Percentiles rank a stretch among this genome's conserved stretches.
phyloP scores from a whole-genome alignment of 2,888 invertebrate species.

The Plusia festucae region DNA sequence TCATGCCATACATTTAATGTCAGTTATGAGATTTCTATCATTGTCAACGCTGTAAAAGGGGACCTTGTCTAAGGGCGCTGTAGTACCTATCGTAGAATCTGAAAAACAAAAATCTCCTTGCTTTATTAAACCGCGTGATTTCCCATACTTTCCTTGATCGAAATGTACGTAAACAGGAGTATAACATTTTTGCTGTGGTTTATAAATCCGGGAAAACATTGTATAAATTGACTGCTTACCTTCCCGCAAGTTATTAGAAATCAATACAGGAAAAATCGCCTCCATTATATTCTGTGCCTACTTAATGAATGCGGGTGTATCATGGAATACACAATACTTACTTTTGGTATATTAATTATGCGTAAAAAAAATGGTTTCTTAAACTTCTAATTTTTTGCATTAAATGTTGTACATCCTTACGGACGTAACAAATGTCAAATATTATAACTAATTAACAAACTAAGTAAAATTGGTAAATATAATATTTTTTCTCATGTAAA shows the following conservation, averaged over 20 bases:
- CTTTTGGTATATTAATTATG: too few species aligned
- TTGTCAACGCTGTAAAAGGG: too few species aligned
- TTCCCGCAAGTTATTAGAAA: conserved; percentile 26
- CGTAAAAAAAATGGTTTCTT: too few species aligned
- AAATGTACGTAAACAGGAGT: not conserved
- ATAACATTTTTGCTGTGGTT: not conserved
- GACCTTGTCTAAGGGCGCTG: too few species aligned
- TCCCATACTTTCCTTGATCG: not conserved
- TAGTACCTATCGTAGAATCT: not conserved
- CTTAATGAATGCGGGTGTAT: conserved; percentile 2
- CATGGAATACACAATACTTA: not conserved
- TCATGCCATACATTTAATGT: too few species aligned
- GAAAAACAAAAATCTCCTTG: not conserved
- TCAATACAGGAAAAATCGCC: conserved; percentile 43
- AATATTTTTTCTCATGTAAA: conserved; percentile 12
- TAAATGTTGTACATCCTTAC: too few species aligned
- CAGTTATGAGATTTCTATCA: too few species aligned
- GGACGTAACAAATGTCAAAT: not conserved
- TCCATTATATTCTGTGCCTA: conserved; percentile 10
- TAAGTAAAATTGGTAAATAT: not conserved
- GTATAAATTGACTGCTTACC: conserved; percentile 16
- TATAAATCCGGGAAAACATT: conserved; percentile 18
- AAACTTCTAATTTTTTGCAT: too few species aligned
- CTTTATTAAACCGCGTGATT: not conserved
- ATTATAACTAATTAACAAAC: not conserved